Base-by-base conservation (phyloP, 2,888 invertebrate species). In the Sceliomorpha sp. region DNA sequence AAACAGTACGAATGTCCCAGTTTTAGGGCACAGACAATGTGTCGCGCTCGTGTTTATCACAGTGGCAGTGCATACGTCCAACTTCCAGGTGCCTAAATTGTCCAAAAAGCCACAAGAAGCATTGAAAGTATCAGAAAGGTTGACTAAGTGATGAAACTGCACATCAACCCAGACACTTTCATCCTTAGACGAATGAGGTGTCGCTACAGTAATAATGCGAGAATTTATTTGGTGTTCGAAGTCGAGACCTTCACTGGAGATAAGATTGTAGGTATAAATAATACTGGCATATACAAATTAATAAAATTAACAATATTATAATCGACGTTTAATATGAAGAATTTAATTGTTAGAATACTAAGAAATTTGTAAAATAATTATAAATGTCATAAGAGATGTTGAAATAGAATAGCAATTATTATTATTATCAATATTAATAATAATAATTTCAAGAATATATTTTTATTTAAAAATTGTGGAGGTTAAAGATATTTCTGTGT, bases 151-250 rank as follows among this genome's bases (percentile, higher is more conserved):
- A 83, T 85, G 67, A 89, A 92, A 83, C 87, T 91, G 77, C 81
- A 90, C 8, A 85, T 85, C 69, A 89, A 90, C 47, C 90, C 89
- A 67, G 88, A 85, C 42, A 87, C 90, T 80, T 15, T 73, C 75
- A 26, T 78, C 76, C 40, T 76, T 72, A 4, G 56, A 42, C 24
- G 60, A 67, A 63, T 59, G 58, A 56, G 63, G 63, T n/a, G 82
- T 73, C 36, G 86, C 70, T 58, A 88, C 86, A 9, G 88, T 86
- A 5, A 90, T 86, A 5, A 91, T 90, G 63, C 91, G 91, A 0
- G 94, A 93, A 56, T 92, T 90, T 48, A 93, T 89, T 76, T 90
- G 90, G 86, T 92, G 93, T 83, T 93, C 92, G 78, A 92, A 88
- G 81, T 93, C 93, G n/a, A 90, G 90, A 0, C 92, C 92, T 76